Evolutionary conservation across 1,140 invertebrate genomes (phyloP).

Genomic region (Bombus impatiens): DNA sequence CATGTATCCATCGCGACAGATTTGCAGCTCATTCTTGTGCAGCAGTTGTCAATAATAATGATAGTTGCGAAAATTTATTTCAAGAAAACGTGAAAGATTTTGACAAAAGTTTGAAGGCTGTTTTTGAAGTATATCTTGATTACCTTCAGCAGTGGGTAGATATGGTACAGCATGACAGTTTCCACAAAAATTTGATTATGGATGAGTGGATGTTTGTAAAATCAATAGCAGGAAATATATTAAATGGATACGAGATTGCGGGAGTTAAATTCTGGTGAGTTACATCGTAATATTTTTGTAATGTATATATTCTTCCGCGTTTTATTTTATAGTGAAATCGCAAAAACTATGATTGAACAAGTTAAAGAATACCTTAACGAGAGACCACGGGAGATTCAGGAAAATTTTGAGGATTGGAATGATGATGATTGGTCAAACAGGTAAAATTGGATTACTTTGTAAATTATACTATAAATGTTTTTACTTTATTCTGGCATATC

Average conservation of each 20-base stretch:
- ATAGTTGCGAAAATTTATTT: constrained; percentile 81
- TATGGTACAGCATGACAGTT: constrained; percentile 86
- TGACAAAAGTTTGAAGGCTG: constrained; percentile 89
- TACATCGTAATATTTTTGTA: neutral
- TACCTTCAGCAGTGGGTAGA: constrained; percentile 89
- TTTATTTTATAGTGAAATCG: constrained; percentile 73
- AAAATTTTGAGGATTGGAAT: constrained; percentile 60
- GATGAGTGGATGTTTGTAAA: constrained; percentile 91
- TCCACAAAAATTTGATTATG: constrained; percentile 90
- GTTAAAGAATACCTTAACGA: constrained; percentile 74
- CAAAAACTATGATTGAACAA: constrained; percentile 74
- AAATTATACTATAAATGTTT: constrained; percentile 3
- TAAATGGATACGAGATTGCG: constrained; percentile 86
- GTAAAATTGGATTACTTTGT: constrained; percentile 53
- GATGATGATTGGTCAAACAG: constrained; percentile 65
- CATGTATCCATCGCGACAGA: constrained; percentile 89
- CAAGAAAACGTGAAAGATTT: constrained; percentile 87
- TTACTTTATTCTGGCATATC: constrained; percentile 62
- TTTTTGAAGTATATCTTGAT: constrained; percentile 89
- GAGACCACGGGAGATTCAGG: constrained; percentile 73
- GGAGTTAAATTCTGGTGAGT: constrained; percentile 87
- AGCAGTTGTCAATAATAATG: constrained; percentile 84
- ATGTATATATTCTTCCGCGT: neutral
- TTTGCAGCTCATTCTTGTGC: constrained; percentile 88
- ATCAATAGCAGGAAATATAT: constrained; percentile 87